Evolutionary conservation across 2,797 vertebrate genomes (phyloP), one percentile per base, ranked within the genome.

Genomic region (Melanotaenia pygmaea): DNA sequence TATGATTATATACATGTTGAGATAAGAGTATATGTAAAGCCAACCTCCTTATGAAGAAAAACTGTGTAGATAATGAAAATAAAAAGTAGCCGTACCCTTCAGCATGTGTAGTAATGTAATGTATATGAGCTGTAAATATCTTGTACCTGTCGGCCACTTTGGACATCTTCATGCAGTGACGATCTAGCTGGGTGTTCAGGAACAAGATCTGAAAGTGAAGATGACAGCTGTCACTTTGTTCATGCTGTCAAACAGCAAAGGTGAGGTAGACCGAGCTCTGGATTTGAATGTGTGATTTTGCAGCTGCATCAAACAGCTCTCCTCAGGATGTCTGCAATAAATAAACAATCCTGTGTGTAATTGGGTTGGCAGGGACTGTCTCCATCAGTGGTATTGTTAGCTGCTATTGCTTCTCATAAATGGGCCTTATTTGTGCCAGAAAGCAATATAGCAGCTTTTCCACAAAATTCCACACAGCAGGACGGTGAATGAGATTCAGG

Each of bases 81-180:
- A 51, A 26, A 60, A 51, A 37, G 20, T 2, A 0, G 43, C 45
- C 32, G 22, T 5, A 12, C 50, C n/a, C n/a, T 24, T 11, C 51
- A 10, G 8, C n/a, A 13, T 22, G n/a, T 45, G 18, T 7, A 28
- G 8, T 54, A 32, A 34, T 60, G 43, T 14, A 53, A 26, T 47
- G 58, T 40, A 22, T 14, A 14, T 32, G 14, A 65, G 9, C 5
- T 6, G n/a, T 14, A n/a, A 3, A 35, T 45, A n/a, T 59, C 20
- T 1, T 93, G 79, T 94, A 99, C 98, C 97, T 98, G 86, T 99
- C 98, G 79, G 98, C 97, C 73, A 99, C 98, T 94, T 99, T 99
- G 74, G 98, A 99, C 97, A 99, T 98, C 94, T 99, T 99, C 96
- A 99, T 95, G 92, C 98, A 96, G 91, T 99, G 98, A 67, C 98